phyloP scores from a whole-genome alignment of 2,797 vertebrate genomes.

The Chloroceryle inda region DNA sequence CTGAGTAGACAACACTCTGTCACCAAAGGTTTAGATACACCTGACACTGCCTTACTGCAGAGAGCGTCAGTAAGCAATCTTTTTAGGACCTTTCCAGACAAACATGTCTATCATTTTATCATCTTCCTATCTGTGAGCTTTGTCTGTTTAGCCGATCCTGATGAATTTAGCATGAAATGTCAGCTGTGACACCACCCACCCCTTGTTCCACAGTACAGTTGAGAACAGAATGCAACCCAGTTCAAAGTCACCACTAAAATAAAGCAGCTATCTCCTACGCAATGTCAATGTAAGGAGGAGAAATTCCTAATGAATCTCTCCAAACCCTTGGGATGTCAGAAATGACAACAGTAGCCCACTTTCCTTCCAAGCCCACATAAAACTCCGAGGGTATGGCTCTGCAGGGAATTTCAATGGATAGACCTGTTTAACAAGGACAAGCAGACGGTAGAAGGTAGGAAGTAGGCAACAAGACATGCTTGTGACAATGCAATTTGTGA shows the following conservation, averaged over 20 bases:
- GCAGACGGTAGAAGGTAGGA: neutral
- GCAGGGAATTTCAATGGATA: neutral
- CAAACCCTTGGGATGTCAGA: neutral
- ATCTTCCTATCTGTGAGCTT: neutral
- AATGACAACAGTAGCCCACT: neutral
- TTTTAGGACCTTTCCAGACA: neutral
- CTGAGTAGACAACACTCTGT: neutral
- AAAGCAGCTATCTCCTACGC: neutral
- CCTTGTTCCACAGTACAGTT: neutral
- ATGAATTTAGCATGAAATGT: neutral
- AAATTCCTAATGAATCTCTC: constrained; percentile 16
- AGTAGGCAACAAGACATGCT: neutral
- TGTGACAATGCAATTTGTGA: neutral
- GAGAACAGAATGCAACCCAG: constrained; percentile 1
- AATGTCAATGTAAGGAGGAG: neutral
- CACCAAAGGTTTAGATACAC: neutral
- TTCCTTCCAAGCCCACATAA: neutral
- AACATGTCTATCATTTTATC: neutral
- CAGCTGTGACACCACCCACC: neutral
- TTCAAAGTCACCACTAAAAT: constrained; percentile 19
- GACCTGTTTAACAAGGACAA: constrained; percentile 20
- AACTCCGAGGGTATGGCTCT: neutral
- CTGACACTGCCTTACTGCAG: neutral
- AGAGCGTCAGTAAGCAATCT: neutral
- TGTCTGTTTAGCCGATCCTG: neutral